Evolutionary conservation across 2,888 invertebrate genomes (phyloP).

Genomic region (Brenthis ino): DNA sequence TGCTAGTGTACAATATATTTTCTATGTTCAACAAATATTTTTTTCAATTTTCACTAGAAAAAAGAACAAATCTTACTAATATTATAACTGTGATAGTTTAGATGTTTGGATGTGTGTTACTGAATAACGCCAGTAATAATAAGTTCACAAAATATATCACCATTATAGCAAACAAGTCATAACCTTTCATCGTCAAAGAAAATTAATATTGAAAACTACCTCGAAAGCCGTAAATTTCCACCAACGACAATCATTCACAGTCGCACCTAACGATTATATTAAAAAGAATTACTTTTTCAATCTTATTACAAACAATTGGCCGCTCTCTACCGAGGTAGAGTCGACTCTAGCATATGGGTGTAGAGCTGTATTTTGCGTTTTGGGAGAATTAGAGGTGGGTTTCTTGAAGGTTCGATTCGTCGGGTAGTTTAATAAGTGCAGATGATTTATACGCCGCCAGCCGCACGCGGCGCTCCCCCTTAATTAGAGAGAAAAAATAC

Average conservation of each 20-base stretch:
- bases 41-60: too few species aligned
- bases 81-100: too few species aligned
- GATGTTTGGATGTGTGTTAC: too few species aligned
- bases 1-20: too few species aligned
- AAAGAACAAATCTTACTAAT: too few species aligned
- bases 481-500: slow-evolving; percentile 71
- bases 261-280: slow-evolving; percentile 51
- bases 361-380: slow-evolving; percentile 40
- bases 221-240: slow-evolving; percentile 50
- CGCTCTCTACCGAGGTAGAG: slow-evolving; percentile 23
- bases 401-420: slow-evolving; percentile 74
- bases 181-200: slow-evolving; percentile 37
- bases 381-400: slow-evolving; percentile 49
- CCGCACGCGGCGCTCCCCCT: slow-evolving; percentile 60
- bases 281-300: slow-evolving; percentile 58
- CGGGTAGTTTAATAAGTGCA: slow-evolving; percentile 76
- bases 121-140: background rate
- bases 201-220: slow-evolving; percentile 41
- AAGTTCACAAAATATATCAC: background rate
- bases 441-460: slow-evolving; percentile 78
- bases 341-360: slow-evolving; percentile 27
- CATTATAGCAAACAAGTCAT: slow-evolving; percentile 16
- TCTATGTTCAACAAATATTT: too few species aligned
- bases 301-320: slow-evolving; percentile 44
- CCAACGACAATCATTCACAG: slow-evolving; percentile 60